phyloP scores from a whole-genome alignment of 2,797 vertebrate species.

The Ceyx erithaca region DNA sequence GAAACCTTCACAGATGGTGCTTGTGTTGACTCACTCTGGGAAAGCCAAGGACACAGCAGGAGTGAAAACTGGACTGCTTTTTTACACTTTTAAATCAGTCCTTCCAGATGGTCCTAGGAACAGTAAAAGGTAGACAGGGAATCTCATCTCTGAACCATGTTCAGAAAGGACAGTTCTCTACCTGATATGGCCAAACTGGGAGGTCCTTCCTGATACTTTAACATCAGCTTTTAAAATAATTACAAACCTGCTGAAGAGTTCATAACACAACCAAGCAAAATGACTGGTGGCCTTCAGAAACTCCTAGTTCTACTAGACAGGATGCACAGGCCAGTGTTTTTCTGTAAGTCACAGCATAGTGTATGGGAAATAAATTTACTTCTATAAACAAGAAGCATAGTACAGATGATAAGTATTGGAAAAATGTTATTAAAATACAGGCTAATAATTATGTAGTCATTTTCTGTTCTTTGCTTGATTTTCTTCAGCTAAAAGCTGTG shows the following conservation, averaged over 20 bases:
- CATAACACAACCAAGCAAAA: neutral
- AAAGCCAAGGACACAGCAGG: slow-evolving; percentile 16
- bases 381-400: neutral
- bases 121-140: neutral
- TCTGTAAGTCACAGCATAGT: neutral
- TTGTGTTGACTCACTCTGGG: neutral
- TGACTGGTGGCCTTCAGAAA: neutral
- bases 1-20: slow-evolving; percentile 31
- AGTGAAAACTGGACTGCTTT: neutral
- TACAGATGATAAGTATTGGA: neutral
- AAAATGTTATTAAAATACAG: neutral
- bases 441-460: neutral
- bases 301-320: neutral
- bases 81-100: neutral
- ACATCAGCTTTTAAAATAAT: neutral
- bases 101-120: neutral
- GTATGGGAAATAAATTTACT: neutral
- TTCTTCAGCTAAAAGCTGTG: neutral
- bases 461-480: slow-evolving; percentile 7
- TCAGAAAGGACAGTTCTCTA: neutral
- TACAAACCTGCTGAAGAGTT: neutral
- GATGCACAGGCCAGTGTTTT: neutral
- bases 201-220: neutral
- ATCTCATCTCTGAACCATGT: neutral
- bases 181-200: neutral